A percentile compares a stretch with the other conserved stretches of the same genome.
phyloP scores from a whole-genome alignment of 1,140 invertebrate species.

The Schlechtendalia chinensis region DNA sequence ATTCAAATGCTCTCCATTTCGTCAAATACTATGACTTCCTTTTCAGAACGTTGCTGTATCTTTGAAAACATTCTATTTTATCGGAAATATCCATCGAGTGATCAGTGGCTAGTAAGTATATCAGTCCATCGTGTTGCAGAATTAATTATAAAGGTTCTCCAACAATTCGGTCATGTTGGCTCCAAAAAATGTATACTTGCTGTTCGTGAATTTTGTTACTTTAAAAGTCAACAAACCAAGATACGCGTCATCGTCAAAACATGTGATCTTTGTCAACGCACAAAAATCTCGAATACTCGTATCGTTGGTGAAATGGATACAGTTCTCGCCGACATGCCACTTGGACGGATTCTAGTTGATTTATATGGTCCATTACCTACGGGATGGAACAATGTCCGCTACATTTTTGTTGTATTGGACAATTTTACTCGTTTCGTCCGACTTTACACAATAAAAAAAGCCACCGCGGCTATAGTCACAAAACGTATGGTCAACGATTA shows the following conservation, averaged over 20 bases:
- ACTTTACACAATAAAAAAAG: neutral
- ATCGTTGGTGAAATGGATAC: neutral
- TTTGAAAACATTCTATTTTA: neutral
- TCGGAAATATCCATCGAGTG: neutral
- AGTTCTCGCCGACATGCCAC: neutral
- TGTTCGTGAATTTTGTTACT: neutral
- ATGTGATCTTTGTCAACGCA: neutral
- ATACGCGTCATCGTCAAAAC: neutral
- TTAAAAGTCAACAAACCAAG: neutral
- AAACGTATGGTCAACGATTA: neutral
- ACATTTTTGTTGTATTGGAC: neutral
- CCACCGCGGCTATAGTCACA: neutral
- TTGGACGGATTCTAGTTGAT: neutral
- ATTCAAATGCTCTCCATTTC: neutral
- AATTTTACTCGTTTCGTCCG: neutral
- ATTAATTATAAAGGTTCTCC: neutral
- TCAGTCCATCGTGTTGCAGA: neutral
- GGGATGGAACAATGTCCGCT: neutral
- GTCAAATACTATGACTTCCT: neutral
- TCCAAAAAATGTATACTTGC: neutral
- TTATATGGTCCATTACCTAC: neutral
- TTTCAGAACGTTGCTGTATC: neutral
- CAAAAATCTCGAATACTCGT: neutral
- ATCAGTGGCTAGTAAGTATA: neutral
- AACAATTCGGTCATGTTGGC: neutral